Evolutionary conservation across 2,113 vertebrate genomes (phyloP).

Genomic region (Psettodes erumei): DNA sequence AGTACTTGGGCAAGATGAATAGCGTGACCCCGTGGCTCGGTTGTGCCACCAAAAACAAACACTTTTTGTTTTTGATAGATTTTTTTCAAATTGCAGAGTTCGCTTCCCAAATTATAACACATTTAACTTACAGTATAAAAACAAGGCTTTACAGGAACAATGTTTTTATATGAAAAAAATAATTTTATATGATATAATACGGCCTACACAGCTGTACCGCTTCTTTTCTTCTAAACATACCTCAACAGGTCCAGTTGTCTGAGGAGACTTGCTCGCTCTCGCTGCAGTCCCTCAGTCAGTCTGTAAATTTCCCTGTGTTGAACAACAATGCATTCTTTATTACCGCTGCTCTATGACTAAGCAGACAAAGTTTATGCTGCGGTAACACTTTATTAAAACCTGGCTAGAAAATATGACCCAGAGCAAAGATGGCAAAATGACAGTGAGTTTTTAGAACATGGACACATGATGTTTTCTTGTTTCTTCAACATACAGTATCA

Average conservation of each 20-base stretch:
- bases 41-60: not conserved
- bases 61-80: not conserved
- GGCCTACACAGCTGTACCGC: not conserved
- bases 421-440: not conserved
- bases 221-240: slow-evolving; percentile 69
- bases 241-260: slow-evolving; percentile 94
- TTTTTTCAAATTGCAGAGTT: not conserved
- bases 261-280: slow-evolving; percentile 88
- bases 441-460: not conserved
- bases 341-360: not conserved
- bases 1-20: not conserved
- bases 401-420: not conserved
- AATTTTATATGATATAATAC: no score
- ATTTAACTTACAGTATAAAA: not conserved
- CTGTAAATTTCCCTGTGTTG: slow-evolving; percentile 89
- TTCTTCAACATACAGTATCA: not conserved
- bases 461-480: not conserved
- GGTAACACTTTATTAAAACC: not conserved
- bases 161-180: no score
- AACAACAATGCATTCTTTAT: slow-evolving; percentile 18
- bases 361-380: not conserved
- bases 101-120: not conserved
- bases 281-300: slow-evolving; percentile 89
- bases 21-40: not conserved
- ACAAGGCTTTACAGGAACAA: not conserved